A percentile compares a stretch with the other conserved stretches of the same genome.
These are phyloP conservation scores for Meiosimyza platycephala DNA, from an alignment of 2,888 invertebrate species.

Conservation along the genomic window DNA sequence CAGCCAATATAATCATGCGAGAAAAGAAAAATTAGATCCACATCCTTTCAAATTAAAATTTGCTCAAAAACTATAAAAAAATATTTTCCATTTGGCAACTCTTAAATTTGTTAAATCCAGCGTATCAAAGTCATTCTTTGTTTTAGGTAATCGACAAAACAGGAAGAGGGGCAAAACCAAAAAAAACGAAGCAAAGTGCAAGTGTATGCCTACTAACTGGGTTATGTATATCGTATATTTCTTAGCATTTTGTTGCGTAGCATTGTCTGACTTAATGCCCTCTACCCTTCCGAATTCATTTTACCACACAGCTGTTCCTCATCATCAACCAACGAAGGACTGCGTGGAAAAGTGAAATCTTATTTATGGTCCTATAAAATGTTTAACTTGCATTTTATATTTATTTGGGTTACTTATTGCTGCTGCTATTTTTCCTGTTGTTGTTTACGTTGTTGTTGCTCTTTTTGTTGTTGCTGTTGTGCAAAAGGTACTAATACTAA, in stretches of 20 bases:
- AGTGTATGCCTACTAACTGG: background rate
- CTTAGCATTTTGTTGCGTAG: conserved; percentile 4
- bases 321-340: background rate
- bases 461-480: conserved; percentile 6
- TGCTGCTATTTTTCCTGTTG: background rate
- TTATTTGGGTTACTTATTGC: conserved; percentile 28
- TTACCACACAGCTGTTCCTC: too few relatives aligned
- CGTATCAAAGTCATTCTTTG: too few relatives aligned
- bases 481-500: conserved; percentile 24
- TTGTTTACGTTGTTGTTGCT: conserved; percentile 23
- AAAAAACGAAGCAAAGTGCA: too few relatives aligned
- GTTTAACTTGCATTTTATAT: conserved; percentile 41
- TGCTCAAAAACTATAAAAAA: too few relatives aligned
- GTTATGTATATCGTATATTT: background rate
- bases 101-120: too few relatives aligned
- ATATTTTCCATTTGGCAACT: too few relatives aligned
- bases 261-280: background rate
- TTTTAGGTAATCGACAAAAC: too few relatives aligned
- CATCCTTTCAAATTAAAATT: too few relatives aligned
- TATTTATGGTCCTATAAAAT: conserved; percentile 42
- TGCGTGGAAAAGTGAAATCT: conserved; percentile 31
- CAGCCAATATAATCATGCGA: too few relatives aligned
- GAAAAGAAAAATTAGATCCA: too few relatives aligned
- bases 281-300: too few relatives aligned
- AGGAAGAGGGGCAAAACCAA: too few relatives aligned